Percentiles rank a stretch among this genome's conserved stretches.
These are phyloP conservation scores for Conus betulinus DNA, from an alignment of 1,140 invertebrate genomes.

Conservation along the genomic window DNA sequence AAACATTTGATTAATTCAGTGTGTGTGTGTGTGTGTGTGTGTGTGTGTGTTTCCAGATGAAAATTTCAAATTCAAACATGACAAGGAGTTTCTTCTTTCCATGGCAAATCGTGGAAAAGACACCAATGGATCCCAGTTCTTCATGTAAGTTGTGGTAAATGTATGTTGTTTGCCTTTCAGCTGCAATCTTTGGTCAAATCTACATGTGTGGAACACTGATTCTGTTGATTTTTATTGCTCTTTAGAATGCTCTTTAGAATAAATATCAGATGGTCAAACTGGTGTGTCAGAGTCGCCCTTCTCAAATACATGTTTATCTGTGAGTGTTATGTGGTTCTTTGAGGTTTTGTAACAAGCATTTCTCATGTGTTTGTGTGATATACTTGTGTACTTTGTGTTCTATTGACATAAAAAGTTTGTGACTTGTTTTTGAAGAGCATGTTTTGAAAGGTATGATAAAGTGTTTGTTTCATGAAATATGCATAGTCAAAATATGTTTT, in stretches of 20 bases:
- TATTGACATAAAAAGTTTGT: too few species aligned
- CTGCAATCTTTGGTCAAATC: too few species aligned
- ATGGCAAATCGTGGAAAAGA: constrained; percentile 79
- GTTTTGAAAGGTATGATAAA: too few species aligned
- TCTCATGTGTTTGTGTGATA: too few species aligned
- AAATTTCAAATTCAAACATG: constrained; percentile 92
- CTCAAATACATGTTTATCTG: not conserved
- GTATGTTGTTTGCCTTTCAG: not conserved
- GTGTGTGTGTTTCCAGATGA: constrained; percentile 83
- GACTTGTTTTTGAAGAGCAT: too few species aligned
- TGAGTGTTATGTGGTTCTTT: not conserved
- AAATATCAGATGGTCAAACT: not conserved
- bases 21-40: constrained; percentile 1
- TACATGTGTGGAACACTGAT: not conserved
- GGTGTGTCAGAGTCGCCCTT: too few species aligned
- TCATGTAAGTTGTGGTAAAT: constrained; percentile 68
- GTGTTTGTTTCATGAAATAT: too few species aligned
- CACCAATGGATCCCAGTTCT: constrained; percentile 76
- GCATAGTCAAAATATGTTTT: too few species aligned
- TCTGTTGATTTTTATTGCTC: not conserved
- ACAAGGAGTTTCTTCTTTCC: constrained; percentile 78
- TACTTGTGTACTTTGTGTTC: too few species aligned
- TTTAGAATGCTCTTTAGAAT: too few species aligned
- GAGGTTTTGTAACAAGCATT: too few species aligned
- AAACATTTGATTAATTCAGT: not conserved